Base-by-base conservation (phyloP, 2,113 vertebrate species). In the Microtus oregoni region DNA sequence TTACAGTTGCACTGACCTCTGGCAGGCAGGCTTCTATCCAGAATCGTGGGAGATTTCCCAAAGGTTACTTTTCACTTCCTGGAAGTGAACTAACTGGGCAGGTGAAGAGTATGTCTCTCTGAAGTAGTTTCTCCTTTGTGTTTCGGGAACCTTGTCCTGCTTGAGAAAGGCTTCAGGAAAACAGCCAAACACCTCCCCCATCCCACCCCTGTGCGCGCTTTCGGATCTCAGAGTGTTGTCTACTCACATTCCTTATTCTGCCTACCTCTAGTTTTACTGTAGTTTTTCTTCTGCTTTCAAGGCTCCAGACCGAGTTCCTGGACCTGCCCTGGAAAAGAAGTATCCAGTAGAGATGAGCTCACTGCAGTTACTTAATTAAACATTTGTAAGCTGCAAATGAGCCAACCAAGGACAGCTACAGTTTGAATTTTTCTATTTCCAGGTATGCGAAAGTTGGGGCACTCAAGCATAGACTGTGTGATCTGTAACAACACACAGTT, bases 311-410 rank as follows among this genome's bases (percentile, higher is more conserved):
- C 97, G 97, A 97, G 97, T 97, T 97, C 97, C 97, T 98, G 97
- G 96, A 97, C 97, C 97, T 97, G 96, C 96, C 92, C 97, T 98
- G 97, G 97, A 96, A 98, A 98, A 97, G 97, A 97, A 98, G 97
- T 95, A 97, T 97, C 97, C 97, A 87, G 97, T 97, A 98, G 97
- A 98, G 97, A 98, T 97, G 97, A 97, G 96, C 97, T 98, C 97
- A 97, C 97, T 96, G 97, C 97, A 97, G 97, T 98, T 97, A 98
- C 97, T 97, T 98, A 98, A 96, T 97, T 98, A 98, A 97, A 97
- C 94, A 94, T 95, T 96, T 98, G 96, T 98, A 97, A 98, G 95
- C 96, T 97, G 91, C 96, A 97, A 89, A 97, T 96, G 97, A 93
- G 97, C 97, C 97, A 97, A 86, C 82, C 97, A 97, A 97, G 96